These are phyloP conservation scores for Macaria notata DNA, from an alignment of 2,888 invertebrate species.

Conservation along the genomic window DNA sequence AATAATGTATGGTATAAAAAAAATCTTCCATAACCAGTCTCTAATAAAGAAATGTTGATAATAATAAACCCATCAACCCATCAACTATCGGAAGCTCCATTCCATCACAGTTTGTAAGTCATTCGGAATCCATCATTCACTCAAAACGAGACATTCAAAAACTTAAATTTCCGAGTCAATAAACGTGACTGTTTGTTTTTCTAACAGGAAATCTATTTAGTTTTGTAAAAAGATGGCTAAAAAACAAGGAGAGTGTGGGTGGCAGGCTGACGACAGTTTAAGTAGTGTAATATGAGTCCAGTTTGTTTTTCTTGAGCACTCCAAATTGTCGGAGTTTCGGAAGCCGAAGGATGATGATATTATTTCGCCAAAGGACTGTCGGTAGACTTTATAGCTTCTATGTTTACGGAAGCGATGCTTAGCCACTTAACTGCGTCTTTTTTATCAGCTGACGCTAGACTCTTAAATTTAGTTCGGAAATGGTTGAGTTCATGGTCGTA, in stretches of 20 bases:
- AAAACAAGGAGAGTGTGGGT: constrained; percentile 69
- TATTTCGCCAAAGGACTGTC: constrained; percentile 51
- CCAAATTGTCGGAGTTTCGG: constrained; percentile 68
- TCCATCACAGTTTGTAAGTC: constrained; percentile 64
- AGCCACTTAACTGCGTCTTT: constrained; percentile 33
- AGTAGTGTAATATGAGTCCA: constrained; percentile 73
- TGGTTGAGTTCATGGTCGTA: constrained; percentile 9
- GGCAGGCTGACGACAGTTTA: constrained; percentile 78
- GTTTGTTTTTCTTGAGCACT: constrained; percentile 71
- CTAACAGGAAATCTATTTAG: constrained; percentile 79
- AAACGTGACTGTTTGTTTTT: constrained; percentile 78
- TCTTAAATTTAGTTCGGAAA: background rate
- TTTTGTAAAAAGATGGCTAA: constrained; percentile 70
- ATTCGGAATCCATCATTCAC: constrained; percentile 77
- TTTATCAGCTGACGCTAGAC: background rate
- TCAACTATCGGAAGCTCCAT: constrained; percentile 58
- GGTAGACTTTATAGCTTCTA: constrained; percentile 41
- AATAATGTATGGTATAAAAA: no score
- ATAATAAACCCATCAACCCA: constrained; percentile 28
- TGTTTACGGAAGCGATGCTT: constrained; percentile 48
- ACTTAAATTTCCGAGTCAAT: constrained; percentile 71
- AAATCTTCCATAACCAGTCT: no score
- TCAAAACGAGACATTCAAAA: constrained; percentile 68
- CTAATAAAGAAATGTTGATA: no score
- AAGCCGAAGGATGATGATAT: constrained; percentile 67